Conservation (phyloP, 2,797 vertebrate genomes). For the Clarias laeviceps region DNA sequence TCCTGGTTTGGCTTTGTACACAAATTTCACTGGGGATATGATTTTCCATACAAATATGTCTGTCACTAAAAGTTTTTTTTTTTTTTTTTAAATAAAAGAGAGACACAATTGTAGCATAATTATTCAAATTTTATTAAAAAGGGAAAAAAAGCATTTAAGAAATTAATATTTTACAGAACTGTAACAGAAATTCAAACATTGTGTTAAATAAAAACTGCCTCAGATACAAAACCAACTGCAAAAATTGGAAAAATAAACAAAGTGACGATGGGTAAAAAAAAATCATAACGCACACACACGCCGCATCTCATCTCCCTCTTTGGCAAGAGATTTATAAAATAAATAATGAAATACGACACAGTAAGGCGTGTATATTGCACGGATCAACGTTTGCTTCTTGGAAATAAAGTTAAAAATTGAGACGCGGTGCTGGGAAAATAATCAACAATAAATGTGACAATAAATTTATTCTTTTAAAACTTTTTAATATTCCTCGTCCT, state of each 20-base stretch:
- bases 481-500: neutral
- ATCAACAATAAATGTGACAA: neutral
- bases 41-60: too few species aligned
- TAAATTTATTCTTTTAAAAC: neutral
- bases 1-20: too few species aligned
- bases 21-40: too few species aligned
- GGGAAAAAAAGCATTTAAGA: constrained; percentile 10
- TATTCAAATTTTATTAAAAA: neutral
- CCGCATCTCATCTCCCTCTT: neutral
- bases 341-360: constrained; percentile 14
- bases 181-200: constrained; percentile 35
- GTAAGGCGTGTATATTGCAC: neutral
- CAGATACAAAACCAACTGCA: constrained; percentile 55
- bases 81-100: too few species aligned
- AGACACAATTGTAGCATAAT: neutral
- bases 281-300: constrained; percentile 15
- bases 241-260: constrained; percentile 32
- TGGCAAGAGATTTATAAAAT: constrained; percentile 39
- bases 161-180: constrained; percentile 50
- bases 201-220: constrained; percentile 57
- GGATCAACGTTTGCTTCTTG: neutral
- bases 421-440: neutral
- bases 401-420: neutral
- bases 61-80: too few species aligned
- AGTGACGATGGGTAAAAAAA: constrained; percentile 44